Conservation (phyloP, 2,113 vertebrate species). For the Hypanus sabinus region DNA sequence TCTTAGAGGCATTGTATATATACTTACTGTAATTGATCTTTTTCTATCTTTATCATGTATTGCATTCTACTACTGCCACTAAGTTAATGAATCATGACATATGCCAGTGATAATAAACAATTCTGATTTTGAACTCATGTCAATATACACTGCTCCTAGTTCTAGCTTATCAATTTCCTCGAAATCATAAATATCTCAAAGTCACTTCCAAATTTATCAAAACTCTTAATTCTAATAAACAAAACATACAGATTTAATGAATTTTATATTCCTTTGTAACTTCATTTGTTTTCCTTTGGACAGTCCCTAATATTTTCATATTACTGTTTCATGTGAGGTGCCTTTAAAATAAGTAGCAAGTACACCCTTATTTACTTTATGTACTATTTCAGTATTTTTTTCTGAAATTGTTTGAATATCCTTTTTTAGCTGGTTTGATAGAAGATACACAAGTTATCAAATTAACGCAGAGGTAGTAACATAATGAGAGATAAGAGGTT, state of each 20-base stretch:
- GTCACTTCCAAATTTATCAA: background rate
- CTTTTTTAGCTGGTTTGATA: background rate
- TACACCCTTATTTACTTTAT: background rate
- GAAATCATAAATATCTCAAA: background rate
- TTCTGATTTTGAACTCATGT: background rate
- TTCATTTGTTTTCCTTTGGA: background rate
- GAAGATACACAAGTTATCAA: background rate
- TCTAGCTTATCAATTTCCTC: background rate
- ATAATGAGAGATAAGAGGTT: background rate
- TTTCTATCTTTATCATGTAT: no score
- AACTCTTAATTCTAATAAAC: no score
- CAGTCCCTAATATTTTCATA: background rate
- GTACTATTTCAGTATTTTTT: background rate
- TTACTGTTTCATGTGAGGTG: background rate
- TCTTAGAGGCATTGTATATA: no score
- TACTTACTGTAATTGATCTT: no score
- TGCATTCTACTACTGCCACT: no score
- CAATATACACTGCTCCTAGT: background rate
- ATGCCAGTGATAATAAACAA: no score
- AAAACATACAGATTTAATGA: background rate
- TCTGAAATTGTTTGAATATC: background rate
- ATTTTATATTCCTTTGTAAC: background rate
- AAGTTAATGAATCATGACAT: no score
- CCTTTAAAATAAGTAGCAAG: background rate
- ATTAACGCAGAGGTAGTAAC: background rate